Percentiles rank a stretch among this genome's conserved stretches.
These are phyloP conservation scores for Coregonus sp. DNA, from an alignment of 2,797 vertebrate genomes.

Conservation along the genomic window DNA sequence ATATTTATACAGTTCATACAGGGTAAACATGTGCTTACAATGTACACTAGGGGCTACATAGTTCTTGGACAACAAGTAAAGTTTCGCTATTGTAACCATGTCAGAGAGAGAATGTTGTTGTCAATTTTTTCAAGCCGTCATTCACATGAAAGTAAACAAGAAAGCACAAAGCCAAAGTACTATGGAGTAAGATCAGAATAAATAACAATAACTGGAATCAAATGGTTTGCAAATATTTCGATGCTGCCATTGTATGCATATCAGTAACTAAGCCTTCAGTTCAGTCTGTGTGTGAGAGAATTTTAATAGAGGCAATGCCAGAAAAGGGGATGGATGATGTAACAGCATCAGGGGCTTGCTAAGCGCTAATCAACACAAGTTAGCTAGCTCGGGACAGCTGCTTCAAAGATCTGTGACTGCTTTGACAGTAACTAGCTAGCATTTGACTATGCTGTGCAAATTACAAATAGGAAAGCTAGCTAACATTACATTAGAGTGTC, in stretches of 20 bases:
- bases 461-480: slow-evolving; percentile 17
- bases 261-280: neutral
- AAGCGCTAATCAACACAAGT: neutral
- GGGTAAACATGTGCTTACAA: neutral
- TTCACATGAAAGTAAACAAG: too few relatives aligned
- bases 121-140: too few relatives aligned
- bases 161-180: too few relatives aligned
- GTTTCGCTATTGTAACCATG: too few relatives aligned
- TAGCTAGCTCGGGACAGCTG: neutral
- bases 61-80: too few relatives aligned
- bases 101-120: too few relatives aligned
- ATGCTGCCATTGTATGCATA: neutral
- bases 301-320: neutral
- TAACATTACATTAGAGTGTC: neutral
- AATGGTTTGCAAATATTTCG: too few relatives aligned
- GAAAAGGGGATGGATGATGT: slow-evolving; percentile 12
- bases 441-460: neutral
- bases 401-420: too few relatives aligned
- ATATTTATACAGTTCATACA: neutral
- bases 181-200: too few relatives aligned
- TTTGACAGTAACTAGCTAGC: neutral
- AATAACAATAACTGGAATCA: too few relatives aligned
- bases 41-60: neutral
- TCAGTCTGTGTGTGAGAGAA: neutral
- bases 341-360: neutral